A percentile compares a stretch with the other conserved stretches of the same genome.
These are phyloP conservation scores for Rhegmatorhina hoffmannsi DNA, from an alignment of 2,113 vertebrate species.

Conservation along the genomic window DNA sequence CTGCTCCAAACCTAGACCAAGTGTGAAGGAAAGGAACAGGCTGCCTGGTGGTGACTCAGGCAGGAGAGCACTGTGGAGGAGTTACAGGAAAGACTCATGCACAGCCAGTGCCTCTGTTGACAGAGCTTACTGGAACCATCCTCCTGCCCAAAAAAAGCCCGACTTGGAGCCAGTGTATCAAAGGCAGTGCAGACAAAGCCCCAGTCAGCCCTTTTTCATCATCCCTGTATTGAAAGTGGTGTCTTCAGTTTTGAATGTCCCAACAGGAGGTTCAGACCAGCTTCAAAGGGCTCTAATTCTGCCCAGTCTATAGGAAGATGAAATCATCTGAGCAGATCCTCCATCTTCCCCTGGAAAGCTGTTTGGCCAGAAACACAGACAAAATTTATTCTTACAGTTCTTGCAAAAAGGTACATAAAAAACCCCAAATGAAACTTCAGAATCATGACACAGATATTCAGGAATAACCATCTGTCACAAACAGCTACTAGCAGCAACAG, in stretches of 20 bases:
- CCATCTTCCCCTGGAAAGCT: not conserved
- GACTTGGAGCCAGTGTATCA: not conserved
- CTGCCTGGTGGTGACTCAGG: rapidly evolving
- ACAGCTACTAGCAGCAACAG: not conserved
- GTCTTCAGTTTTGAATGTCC: not conserved
- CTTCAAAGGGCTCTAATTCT: not conserved
- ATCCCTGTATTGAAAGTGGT: not conserved
- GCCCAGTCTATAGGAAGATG: not conserved
- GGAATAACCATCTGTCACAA: conserved; percentile 18
- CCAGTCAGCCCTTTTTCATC: not conserved
- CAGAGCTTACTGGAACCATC: not conserved
- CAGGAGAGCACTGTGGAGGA: rapidly evolving
- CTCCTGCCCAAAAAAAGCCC: not conserved
- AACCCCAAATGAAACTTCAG: rapidly evolving
- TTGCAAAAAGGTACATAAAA: not conserved
- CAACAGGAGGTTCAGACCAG: not conserved
- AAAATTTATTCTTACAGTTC: not conserved
- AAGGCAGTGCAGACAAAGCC: not conserved
- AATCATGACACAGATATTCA: not conserved
- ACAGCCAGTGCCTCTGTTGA: not conserved
- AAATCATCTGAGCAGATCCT: not conserved
- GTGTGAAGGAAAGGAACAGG: not conserved
- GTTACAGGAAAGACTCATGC: not conserved
- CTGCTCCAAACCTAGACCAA: not conserved
- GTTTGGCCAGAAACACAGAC: not conserved